These are phyloP conservation scores for Synergus itoensis DNA, from an alignment of 2,888 invertebrate species.

Conservation along the genomic window DNA sequence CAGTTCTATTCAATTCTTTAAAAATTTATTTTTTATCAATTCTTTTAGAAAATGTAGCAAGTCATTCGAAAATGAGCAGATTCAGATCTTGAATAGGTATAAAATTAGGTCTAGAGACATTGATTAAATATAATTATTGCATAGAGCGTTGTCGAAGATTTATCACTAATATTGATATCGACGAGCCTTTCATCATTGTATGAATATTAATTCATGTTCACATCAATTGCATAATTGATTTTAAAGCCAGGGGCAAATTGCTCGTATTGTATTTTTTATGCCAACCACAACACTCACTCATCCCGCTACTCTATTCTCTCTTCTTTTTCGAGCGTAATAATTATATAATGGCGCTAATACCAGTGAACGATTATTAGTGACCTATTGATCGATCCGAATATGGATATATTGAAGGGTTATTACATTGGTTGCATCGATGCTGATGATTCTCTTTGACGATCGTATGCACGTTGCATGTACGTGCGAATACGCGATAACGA, in stretches of 20 bases:
- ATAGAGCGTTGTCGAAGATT: not conserved
- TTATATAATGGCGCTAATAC: constrained; percentile 32
- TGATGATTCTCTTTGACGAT: constrained; percentile 36
- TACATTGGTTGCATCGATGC: constrained; percentile 32
- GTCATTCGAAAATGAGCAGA: too few species aligned
- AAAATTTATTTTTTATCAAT: too few species aligned
- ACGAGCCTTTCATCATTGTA: not conserved
- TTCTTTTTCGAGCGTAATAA: not conserved
- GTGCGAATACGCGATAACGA: constrained; percentile 39
- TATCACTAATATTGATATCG: not conserved
- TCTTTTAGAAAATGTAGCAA: not conserved
- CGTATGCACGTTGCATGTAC: constrained; percentile 22
- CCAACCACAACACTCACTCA: constrained; percentile 3
- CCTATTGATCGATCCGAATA: constrained; percentile 37
- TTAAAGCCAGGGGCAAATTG: not conserved
- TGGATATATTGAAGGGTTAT: constrained; percentile 40
- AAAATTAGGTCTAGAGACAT: too few species aligned
- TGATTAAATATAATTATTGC: too few species aligned
- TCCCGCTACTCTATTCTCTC: not conserved
- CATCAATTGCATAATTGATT: constrained; percentile 1
- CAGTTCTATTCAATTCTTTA: not conserved
- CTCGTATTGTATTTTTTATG: not conserved
- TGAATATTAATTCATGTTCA: not conserved
- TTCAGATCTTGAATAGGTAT: too few species aligned
- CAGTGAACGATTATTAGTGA: constrained; percentile 31